A percentile compares a stretch with the other conserved stretches of the same genome.
phyloP scores from a whole-genome alignment of 2,797 vertebrate species.

The Gastrophryne carolinensis region DNA sequence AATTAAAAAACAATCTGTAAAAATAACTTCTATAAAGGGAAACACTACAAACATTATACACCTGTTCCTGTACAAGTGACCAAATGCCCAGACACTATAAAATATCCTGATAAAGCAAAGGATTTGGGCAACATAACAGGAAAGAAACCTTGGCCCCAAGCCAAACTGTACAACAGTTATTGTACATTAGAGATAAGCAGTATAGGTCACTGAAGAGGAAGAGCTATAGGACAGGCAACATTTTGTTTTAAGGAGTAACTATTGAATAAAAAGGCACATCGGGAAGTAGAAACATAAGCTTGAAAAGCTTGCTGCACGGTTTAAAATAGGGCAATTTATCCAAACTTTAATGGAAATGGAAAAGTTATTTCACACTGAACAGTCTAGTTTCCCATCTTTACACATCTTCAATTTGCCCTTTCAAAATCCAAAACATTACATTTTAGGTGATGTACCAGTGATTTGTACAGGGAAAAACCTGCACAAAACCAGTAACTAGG shows the following conservation, averaged over 20 bases:
- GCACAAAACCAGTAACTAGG: too few species aligned
- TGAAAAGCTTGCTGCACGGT: too few species aligned
- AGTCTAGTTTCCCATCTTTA: too few species aligned
- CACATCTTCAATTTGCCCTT: too few species aligned
- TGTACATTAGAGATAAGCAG: not conserved
- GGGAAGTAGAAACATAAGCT: too few species aligned
- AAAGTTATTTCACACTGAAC: too few species aligned
- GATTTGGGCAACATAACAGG: conserved; percentile 24
- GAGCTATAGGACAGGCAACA: not conserved
- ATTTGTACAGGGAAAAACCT: too few species aligned
- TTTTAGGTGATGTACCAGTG: too few species aligned
- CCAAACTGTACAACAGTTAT: conserved; percentile 22
- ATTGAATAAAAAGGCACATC: too few species aligned
- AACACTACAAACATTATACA: conserved; percentile 12
- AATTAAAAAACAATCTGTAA: conserved; percentile 1
- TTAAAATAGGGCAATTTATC: too few species aligned
- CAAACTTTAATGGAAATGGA: too few species aligned
- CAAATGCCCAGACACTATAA: conserved; percentile 31
- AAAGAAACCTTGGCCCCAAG: conserved; percentile 5
- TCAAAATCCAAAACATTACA: too few species aligned
- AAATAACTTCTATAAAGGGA: not conserved
- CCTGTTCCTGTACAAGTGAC: conserved; percentile 31
- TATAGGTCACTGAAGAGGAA: not conserved
- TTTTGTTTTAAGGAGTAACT: not conserved
- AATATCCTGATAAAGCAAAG: conserved; percentile 21